These are phyloP conservation scores for Nerophis ophidion DNA, from an alignment of 2,113 vertebrate genomes.

Conservation along the genomic window DNA sequence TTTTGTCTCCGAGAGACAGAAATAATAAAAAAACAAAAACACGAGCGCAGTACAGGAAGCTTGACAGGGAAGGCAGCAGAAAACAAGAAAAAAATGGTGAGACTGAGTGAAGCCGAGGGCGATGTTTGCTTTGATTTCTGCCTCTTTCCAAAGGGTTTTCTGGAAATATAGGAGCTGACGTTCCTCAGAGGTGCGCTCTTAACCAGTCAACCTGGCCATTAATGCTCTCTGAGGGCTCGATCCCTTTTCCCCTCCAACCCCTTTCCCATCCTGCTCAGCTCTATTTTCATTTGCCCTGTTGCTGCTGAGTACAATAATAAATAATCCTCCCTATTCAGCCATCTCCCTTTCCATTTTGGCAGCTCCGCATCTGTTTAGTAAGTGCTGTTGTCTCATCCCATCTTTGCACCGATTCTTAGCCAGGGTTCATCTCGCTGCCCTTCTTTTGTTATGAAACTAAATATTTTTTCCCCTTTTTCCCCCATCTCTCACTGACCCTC, in stretches of 20 bases:
- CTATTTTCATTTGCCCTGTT: constrained; percentile 58
- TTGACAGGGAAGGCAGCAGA: constrained; percentile 18
- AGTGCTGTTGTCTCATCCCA: constrained; percentile 54
- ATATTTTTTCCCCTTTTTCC: constrained; percentile 28
- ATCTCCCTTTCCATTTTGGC: constrained; percentile 54
- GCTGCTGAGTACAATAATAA: constrained; percentile 64
- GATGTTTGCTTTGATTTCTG: constrained; percentile 42
- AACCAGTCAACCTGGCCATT: constrained; percentile 50
- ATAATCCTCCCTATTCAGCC: constrained; percentile 45
- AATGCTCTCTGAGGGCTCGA: constrained; percentile 57
- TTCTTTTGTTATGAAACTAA: constrained; percentile 66
- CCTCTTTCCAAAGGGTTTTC: constrained; percentile 36
- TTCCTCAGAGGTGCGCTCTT: constrained; percentile 44
- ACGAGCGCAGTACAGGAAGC: constrained; percentile 25
- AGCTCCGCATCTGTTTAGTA: constrained; percentile 54
- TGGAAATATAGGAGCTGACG: constrained; percentile 48
- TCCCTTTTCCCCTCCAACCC: constrained; percentile 56
- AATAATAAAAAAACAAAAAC: constrained; percentile 27
- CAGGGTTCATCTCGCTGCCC: constrained; percentile 47
- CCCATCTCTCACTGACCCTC: constrained; percentile 56
- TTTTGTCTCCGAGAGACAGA: constrained; percentile 52
- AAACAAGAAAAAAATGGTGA: constrained; percentile 28
- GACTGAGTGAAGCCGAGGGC: constrained; percentile 16
- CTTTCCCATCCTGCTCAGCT: constrained; percentile 38
- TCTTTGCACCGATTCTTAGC: constrained; percentile 63